Evolutionary conservation across 2,113 vertebrate genomes (phyloP).

Genomic region (Neolamprologus ventralis): DNA sequence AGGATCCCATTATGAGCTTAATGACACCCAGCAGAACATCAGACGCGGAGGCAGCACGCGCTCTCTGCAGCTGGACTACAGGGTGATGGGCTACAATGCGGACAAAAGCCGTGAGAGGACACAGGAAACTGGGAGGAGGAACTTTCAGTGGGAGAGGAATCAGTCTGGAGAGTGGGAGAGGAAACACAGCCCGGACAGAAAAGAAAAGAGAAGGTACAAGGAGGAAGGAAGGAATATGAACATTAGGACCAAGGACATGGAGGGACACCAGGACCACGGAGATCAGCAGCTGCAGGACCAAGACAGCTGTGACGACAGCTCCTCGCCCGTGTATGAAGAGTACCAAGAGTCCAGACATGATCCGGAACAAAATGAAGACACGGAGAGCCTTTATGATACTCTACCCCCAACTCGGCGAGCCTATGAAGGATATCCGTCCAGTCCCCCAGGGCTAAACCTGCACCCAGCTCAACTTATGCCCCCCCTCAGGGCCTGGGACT

Average conservation of each 20-base stretch:
- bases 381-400: slow-evolving; percentile 76
- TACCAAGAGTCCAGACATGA: slow-evolving; percentile 55
- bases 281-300: not conserved
- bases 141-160: slow-evolving; percentile 65
- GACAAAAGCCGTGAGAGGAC: slow-evolving; percentile 70
- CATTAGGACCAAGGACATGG: slow-evolving; percentile 2
- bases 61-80: slow-evolving; percentile 65
- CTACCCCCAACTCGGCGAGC: slow-evolving; percentile 75
- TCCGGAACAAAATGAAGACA: not conserved
- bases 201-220: not conserved
- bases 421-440: slow-evolving; percentile 66
- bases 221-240: not conserved
- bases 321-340: slow-evolving; percentile 80
- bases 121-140: not conserved
- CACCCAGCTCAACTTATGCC: slow-evolving; percentile 62
- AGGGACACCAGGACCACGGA: not conserved
- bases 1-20: slow-evolving; percentile 35
- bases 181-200: not conserved
- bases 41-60: slow-evolving; percentile 55
- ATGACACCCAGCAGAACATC: slow-evolving; percentile 32
- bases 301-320: slow-evolving; percentile 67
- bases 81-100: not conserved
- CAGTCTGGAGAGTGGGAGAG: slow-evolving; percentile 59
- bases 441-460: slow-evolving; percentile 46
- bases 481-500: slow-evolving; percentile 64